Conservation (phyloP, 2,888 invertebrate species). For the Ornithoptera priamus region DNA sequence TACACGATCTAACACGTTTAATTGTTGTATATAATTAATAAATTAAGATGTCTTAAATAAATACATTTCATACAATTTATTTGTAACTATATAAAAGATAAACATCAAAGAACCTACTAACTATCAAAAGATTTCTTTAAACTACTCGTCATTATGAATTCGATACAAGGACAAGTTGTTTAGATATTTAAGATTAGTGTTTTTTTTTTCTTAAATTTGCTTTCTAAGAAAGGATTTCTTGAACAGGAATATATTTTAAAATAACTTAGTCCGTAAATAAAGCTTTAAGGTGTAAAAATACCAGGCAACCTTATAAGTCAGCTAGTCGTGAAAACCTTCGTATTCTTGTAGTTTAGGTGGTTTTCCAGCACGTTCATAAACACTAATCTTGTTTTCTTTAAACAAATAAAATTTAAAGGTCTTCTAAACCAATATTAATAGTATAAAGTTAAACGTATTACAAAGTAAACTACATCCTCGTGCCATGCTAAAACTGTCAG, state of each 20-base stretch:
- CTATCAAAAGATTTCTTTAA: too few species aligned
- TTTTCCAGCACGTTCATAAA: constrained; percentile 8
- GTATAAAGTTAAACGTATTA: neutral
- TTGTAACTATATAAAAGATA: too few species aligned
- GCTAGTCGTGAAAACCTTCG: constrained; percentile 1
- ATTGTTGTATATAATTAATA: too few species aligned
- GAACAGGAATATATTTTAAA: neutral
- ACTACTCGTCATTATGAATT: too few species aligned
- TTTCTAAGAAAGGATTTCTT: neutral
- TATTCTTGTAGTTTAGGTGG: constrained; percentile 7
- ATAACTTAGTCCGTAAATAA: constrained; percentile 11
- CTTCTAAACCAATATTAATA: constrained; percentile 14
- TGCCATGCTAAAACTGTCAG: too few species aligned
- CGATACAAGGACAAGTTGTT: too few species aligned
- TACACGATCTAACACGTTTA: too few species aligned
- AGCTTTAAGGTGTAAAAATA: constrained; percentile 12
- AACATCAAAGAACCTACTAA: too few species aligned
- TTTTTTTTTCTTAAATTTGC: neutral
- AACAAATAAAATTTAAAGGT: constrained; percentile 10
- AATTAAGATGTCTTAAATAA: too few species aligned
- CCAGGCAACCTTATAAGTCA: constrained; percentile 17
- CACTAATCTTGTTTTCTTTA: constrained; percentile 14
- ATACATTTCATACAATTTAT: too few species aligned
- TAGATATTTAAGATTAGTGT: neutral
- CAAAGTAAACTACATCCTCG: neutral